phyloP scores from a whole-genome alignment of 2,797 vertebrate genomes.

The Sebastes matsubarae region DNA sequence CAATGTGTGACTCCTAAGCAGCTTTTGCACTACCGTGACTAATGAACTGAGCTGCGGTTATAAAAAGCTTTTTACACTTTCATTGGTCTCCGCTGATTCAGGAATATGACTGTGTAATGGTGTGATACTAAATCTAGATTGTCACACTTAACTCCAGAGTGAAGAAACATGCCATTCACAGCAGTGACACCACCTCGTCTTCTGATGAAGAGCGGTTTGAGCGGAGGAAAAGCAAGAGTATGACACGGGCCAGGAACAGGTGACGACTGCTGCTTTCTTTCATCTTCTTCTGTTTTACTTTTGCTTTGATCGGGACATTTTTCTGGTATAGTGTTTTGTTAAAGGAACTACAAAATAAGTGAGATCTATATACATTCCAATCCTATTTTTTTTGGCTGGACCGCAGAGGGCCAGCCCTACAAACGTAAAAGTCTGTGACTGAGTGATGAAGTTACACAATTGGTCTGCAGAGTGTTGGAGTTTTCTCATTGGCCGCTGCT shows the following conservation, averaged over 20 bases:
- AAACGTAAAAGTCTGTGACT: no score
- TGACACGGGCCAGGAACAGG: constrained; percentile 97
- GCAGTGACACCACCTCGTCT: constrained; percentile 97
- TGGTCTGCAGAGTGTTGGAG: no score
- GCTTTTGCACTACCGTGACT: background rate
- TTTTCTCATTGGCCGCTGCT: no score
- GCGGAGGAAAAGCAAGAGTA: constrained; percentile 97
- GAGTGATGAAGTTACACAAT: no score
- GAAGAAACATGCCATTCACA: constrained; percentile 99
- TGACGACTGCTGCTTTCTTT: constrained; percentile 50
- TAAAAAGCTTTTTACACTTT: background rate
- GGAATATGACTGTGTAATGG: background rate
- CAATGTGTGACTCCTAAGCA: background rate
- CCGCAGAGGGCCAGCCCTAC: no score
- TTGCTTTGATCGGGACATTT: background rate
- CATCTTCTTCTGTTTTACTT: background rate
- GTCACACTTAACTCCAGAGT: constrained; percentile 79
- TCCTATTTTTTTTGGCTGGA: constrained; percentile 29
- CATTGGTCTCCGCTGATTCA: background rate
- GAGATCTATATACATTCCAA: background rate
- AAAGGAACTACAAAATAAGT: background rate
- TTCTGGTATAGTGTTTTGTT: background rate
- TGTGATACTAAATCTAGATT: constrained; percentile 13
- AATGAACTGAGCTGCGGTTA: background rate
- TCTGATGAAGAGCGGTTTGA: constrained; percentile 99